Conservation (phyloP, 2,888 invertebrate species). For the Eremobia ochroleuca region DNA sequence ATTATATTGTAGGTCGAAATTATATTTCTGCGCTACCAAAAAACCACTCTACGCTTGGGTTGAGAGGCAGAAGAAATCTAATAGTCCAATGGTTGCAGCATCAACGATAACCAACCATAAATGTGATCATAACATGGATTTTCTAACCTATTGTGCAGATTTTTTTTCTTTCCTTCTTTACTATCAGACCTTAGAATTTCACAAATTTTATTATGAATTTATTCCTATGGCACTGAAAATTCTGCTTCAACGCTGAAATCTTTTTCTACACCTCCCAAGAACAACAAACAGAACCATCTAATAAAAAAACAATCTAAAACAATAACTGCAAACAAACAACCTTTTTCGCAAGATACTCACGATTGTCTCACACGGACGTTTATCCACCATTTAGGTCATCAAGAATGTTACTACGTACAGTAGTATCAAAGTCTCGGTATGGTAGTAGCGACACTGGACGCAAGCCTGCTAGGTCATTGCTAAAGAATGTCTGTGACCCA, state of each 20-base stretch:
- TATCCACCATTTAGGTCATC: constrained; percentile 45
- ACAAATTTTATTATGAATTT: too few relatives aligned
- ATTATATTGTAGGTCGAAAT: too few relatives aligned
- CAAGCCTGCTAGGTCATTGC: constrained; percentile 39
- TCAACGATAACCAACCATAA: too few relatives aligned
- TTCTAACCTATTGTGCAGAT: too few relatives aligned
- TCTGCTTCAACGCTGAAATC: rapidly evolving
- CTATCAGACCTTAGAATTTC: too few relatives aligned
- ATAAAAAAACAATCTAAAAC: constrained; percentile 19
- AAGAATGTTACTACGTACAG: constrained; percentile 35
- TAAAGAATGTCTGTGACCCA: constrained; percentile 56
- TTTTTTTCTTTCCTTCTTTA: too few relatives aligned
- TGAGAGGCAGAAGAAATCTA: too few relatives aligned
- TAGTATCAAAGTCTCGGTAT: constrained; percentile 18
- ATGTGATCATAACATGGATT: too few relatives aligned
- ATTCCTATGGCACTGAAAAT: too few relatives aligned
- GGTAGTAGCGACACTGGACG: constrained; percentile 19
- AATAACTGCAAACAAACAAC: not conserved
- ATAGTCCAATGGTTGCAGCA: too few relatives aligned
- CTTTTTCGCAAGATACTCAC: constrained; percentile 25
- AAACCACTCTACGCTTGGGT: too few relatives aligned
- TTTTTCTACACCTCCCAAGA: not conserved
- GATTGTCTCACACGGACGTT: constrained; percentile 21
- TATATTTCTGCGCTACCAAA: not conserved
- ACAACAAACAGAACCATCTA: not conserved